Conservation (phyloP, 2,113 vertebrate genomes). For the Crotalus horridus region DNA sequence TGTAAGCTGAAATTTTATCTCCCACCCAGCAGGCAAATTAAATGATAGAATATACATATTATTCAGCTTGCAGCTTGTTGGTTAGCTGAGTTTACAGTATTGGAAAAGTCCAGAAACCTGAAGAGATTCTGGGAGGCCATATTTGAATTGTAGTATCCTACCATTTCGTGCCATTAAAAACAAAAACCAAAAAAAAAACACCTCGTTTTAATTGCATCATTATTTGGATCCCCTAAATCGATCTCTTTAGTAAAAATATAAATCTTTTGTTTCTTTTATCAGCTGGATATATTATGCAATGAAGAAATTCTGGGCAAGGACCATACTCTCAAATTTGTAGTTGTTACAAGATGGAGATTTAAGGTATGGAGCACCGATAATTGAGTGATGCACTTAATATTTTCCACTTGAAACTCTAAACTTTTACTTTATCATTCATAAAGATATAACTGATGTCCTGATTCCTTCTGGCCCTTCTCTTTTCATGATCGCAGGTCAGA, state of each 20-base stretch:
- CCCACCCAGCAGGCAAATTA: not conserved
- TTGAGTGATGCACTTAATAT: not conserved
- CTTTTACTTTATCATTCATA: not conserved
- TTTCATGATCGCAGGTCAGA: not conserved
- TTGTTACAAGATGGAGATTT: constrained; percentile 99
- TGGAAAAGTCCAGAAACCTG: not conserved
- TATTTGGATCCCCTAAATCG: not conserved
- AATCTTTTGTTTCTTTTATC: constrained; percentile 40
- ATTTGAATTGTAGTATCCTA: not conserved
- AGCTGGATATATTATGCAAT: constrained; percentile 99
- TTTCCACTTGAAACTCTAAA: not conserved
- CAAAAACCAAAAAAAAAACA: not conserved
- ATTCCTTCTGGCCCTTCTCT: not conserved
- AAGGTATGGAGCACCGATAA: constrained; percentile 73
- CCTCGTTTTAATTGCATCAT: not conserved
- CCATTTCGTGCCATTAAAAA: not conserved
- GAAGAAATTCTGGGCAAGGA: constrained; percentile 99
- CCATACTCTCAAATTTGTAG: constrained; percentile 98
- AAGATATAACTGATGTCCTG: not conserved
- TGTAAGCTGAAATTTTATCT: not conserved
- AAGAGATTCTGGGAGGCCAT: not conserved
- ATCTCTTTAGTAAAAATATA: constrained; percentile 11
- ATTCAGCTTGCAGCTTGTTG: not conserved
- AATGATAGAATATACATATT: not conserved
- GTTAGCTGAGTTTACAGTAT: not conserved